Conservation (phyloP, 2,113 vertebrate species). For the Nycticorax nycticorax region DNA sequence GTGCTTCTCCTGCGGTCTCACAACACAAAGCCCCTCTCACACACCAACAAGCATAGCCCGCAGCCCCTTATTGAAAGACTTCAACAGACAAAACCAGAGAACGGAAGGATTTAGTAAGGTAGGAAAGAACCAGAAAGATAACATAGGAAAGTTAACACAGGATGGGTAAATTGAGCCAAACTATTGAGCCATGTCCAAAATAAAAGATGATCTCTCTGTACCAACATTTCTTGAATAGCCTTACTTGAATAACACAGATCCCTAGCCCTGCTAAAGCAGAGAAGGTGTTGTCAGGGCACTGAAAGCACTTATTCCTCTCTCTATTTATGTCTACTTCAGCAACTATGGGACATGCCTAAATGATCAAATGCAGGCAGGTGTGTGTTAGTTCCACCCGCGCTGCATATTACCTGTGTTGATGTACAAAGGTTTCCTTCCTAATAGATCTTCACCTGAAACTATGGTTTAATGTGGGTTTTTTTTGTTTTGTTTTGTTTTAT, state of each 20-base stretch:
- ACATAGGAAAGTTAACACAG: neutral
- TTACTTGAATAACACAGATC: neutral
- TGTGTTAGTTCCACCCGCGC: neutral
- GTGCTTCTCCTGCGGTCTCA: neutral
- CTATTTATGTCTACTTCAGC: neutral
- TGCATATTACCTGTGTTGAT: fast-evolving
- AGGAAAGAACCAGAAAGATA: neutral
- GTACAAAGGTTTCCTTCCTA: neutral
- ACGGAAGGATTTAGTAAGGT: neutral
- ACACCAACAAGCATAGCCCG: neutral
- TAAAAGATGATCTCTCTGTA: neutral
- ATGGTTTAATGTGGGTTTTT: neutral
- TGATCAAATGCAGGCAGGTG: neutral
- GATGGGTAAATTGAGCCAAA: neutral
- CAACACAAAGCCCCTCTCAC: neutral
- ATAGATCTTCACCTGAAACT: neutral
- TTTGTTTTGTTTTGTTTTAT: neutral
- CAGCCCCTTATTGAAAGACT: neutral
- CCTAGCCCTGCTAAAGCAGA: neutral
- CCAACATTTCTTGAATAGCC: neutral
- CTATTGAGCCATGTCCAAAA: neutral
- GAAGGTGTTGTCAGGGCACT: neutral
- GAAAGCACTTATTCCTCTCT: neutral
- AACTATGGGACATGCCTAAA: neutral
- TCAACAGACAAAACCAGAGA: neutral